phyloP scores from a whole-genome alignment of 2,113 vertebrate species.

The Struthio camelus region DNA sequence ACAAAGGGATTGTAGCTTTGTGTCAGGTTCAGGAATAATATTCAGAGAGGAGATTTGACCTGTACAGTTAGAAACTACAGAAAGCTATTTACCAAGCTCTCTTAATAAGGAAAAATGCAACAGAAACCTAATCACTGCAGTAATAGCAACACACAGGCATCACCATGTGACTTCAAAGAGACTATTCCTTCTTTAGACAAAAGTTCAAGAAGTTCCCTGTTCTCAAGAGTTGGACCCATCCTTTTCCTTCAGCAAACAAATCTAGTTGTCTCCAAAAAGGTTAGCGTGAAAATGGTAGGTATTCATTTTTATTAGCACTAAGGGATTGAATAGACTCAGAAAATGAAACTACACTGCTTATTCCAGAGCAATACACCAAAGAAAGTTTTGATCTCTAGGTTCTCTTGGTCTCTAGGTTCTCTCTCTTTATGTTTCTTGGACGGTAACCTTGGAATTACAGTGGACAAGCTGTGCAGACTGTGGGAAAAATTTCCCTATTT shows the following conservation, averaged over 20 bases:
- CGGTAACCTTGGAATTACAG: background rate
- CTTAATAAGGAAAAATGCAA: background rate
- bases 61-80: background rate
- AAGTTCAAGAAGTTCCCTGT: background rate
- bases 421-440: background rate
- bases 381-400: background rate
- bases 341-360: background rate
- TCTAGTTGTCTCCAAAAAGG: background rate
- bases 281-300: background rate
- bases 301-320: background rate
- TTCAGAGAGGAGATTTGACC: background rate
- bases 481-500: background rate
- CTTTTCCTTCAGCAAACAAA: background rate
- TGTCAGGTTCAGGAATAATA: background rate
- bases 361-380: conserved; percentile 23
- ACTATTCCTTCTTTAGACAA: background rate
- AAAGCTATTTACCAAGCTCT: background rate
- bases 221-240: background rate
- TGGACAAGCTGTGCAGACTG: background rate
- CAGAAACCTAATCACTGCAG: background rate
- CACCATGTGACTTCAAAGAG: background rate
- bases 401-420: no score
- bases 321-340: background rate
- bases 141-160: background rate
- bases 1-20: background rate